Evolutionary conservation across 1,140 invertebrate genomes (phyloP).

Genomic region (Armadillidium nasatum): DNA sequence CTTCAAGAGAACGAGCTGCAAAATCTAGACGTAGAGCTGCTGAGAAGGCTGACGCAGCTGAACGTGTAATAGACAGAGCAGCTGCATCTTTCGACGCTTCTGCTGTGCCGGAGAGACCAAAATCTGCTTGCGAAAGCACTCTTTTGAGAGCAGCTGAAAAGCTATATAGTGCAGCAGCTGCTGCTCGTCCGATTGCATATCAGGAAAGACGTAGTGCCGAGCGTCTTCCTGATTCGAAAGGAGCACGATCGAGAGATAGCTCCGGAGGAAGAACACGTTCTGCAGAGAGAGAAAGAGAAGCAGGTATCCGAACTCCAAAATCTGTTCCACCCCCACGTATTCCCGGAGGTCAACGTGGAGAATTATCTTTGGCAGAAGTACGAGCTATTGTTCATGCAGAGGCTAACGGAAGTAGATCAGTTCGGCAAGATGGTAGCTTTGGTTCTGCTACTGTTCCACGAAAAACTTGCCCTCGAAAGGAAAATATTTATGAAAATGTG

Average conservation of each 20-base stretch:
- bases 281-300: slow-evolving; percentile 31
- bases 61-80: slow-evolving; percentile 33
- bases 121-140: slow-evolving; percentile 44
- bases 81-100: slow-evolving; percentile 39
- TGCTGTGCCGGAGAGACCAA: slow-evolving; percentile 40
- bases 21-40: slow-evolving; percentile 27
- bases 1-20: slow-evolving; percentile 32
- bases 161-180: slow-evolving; percentile 29
- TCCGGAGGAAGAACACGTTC: slow-evolving; percentile 29
- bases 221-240: slow-evolving; percentile 3
- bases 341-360: slow-evolving; percentile 28
- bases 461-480: slow-evolving; percentile 54
- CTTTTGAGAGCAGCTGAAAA: slow-evolving; percentile 33
- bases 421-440: slow-evolving; percentile 44
- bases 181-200: neutral
- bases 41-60: slow-evolving; percentile 27
- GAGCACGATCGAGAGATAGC: neutral
- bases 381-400: slow-evolving; percentile 38
- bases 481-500: slow-evolving; percentile 47
- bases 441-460: slow-evolving; percentile 55
- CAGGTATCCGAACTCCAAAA: slow-evolving; percentile 35
- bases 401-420: slow-evolving; percentile 29
- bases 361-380: slow-evolving; percentile 34
- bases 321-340: slow-evolving; percentile 33
- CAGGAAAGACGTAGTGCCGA: neutral